phyloP scores from a whole-genome alignment of 1,140 invertebrate species.

The Gerris buenoi region DNA sequence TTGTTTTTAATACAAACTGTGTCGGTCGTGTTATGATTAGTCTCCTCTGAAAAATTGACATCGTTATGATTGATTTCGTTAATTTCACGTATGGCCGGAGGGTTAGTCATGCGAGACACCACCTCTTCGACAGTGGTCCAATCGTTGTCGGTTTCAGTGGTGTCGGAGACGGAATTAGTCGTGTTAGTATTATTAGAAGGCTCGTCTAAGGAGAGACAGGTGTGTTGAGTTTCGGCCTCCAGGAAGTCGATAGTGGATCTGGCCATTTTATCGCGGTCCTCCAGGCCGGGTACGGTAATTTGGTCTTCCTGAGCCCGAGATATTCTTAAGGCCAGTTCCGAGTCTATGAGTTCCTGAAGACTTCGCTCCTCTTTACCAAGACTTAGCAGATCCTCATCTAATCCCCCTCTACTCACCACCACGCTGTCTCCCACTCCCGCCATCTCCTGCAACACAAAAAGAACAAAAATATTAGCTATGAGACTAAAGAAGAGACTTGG shows the following conservation, averaged over 20 bases:
- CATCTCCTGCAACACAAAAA: neutral
- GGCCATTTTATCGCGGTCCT: neutral
- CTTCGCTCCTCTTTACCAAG: neutral
- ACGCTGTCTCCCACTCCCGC: constrained; percentile 2
- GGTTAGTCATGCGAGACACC: neutral
- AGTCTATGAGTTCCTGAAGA: neutral
- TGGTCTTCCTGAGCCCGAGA: neutral
- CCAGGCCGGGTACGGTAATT: no score
- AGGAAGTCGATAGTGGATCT: neutral
- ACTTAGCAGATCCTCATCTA: neutral
- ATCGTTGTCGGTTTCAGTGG: neutral
- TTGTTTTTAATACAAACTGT: neutral
- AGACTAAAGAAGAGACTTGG: no score
- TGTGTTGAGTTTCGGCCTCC: neutral
- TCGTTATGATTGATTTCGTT: neutral
- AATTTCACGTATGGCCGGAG: neutral
- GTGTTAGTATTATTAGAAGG: neutral
- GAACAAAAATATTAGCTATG: neutral
- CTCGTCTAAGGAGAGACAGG: neutral
- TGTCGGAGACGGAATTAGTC: neutral
- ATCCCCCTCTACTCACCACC: neutral
- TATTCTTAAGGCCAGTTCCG: neutral
- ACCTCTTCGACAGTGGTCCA: neutral
- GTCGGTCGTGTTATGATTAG: neutral
- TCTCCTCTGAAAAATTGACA: neutral